Evolutionary conservation across 2,113 vertebrate species (phyloP).

Genomic region (Hippocampus abdominalis): DNA sequence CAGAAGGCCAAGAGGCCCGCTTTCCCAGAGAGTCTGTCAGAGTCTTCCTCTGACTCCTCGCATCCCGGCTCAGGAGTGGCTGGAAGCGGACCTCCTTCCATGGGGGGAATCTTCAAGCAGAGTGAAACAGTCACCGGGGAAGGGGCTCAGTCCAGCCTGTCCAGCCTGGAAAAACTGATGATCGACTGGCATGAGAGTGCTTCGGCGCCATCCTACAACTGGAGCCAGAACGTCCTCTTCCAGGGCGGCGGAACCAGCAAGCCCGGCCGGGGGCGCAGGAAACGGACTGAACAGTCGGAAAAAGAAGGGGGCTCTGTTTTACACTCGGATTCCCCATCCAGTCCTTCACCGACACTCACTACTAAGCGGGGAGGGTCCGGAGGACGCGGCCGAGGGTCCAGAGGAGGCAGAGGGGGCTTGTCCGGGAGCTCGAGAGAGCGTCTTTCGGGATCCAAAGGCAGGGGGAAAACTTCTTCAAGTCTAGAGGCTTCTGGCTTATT

Average conservation of each 20-base stretch:
- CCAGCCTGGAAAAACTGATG: constrained; percentile 97
- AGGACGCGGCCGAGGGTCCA: constrained; percentile 83
- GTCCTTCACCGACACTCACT: constrained; percentile 79
- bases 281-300: constrained; percentile 86
- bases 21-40: constrained; percentile 86
- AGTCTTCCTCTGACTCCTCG: constrained; percentile 94
- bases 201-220: constrained; percentile 90
- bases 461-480: constrained; percentile 68
- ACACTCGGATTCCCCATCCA: constrained; percentile 83
- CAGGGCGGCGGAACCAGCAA: constrained; percentile 84
- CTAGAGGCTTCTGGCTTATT: constrained; percentile 81
- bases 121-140: constrained; percentile 78
- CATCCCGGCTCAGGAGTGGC: constrained; percentile 79
- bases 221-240: constrained; percentile 98
- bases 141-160: constrained; percentile 91
- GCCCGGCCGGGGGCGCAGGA: constrained; percentile 87
- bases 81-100: constrained; percentile 48
- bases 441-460: constrained; percentile 76
- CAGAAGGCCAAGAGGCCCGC: constrained; percentile 95
- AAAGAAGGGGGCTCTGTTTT: constrained; percentile 78
- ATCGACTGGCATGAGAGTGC: constrained; percentile 98
- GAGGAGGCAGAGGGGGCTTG: constrained; percentile 76
- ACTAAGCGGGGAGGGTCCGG: constrained; percentile 81
- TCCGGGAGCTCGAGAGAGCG: constrained; percentile 89
- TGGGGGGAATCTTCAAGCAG: constrained; percentile 73